Conservation (phyloP, 2,797 vertebrate genomes). For the Leuciscus waleckii region DNA sequence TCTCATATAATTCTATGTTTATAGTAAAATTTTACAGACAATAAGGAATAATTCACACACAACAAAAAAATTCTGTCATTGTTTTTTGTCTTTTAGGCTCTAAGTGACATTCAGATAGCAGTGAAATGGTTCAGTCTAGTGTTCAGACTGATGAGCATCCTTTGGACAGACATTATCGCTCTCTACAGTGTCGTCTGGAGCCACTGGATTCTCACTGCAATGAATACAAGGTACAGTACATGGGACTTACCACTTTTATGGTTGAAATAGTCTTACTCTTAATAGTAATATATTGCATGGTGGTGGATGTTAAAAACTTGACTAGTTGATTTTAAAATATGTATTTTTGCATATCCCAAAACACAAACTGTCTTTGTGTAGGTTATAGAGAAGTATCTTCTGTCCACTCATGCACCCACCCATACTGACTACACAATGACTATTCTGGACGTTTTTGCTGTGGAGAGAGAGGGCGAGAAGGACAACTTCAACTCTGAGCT, state of each 20-base stretch:
- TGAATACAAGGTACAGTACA: slow-evolving; percentile 79
- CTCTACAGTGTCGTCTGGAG: slow-evolving; percentile 79
- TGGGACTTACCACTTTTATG: neutral
- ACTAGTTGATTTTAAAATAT: neutral
- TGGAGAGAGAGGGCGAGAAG: slow-evolving; percentile 81
- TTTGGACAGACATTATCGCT: slow-evolving; percentile 84
- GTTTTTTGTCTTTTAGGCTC: slow-evolving; percentile 69
- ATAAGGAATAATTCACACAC: neutral
- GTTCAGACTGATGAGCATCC: slow-evolving; percentile 79
- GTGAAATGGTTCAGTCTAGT: slow-evolving; percentile 83
- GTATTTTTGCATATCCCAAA: neutral
- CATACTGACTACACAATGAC: slow-evolving; percentile 87
- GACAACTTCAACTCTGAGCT: slow-evolving; percentile 79
- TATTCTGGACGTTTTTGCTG: slow-evolving; percentile 83
- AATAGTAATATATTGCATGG: neutral
- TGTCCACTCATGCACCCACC: slow-evolving; percentile 86
- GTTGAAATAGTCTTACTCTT: neutral
- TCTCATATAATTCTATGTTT: neutral
- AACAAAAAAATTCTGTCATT: neutral
- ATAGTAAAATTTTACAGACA: neutral
- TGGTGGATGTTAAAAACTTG: neutral
- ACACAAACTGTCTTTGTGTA: slow-evolving; percentile 60
- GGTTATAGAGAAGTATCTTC: slow-evolving; percentile 85
- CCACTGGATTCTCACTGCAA: slow-evolving; percentile 74
- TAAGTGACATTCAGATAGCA: slow-evolving; percentile 88